Conservation (phyloP, 2,797 vertebrate species). For the Acrossocheilus fasciatus region DNA sequence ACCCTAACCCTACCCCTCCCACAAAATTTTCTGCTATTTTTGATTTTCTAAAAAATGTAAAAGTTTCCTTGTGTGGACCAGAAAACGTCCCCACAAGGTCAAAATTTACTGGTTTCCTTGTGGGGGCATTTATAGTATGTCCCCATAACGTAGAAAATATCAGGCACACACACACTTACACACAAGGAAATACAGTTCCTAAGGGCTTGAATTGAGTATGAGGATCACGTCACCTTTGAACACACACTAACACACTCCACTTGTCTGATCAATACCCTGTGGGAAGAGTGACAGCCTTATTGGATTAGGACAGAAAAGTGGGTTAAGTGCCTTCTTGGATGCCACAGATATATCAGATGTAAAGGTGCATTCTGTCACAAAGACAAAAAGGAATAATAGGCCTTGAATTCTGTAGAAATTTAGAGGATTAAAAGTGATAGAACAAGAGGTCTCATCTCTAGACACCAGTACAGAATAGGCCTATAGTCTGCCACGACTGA, state of each 20-base stretch:
- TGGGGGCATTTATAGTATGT: neutral
- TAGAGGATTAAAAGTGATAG: neutral
- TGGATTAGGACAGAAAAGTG: conserved; percentile 45
- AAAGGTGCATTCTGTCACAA: neutral
- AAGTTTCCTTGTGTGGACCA: neutral
- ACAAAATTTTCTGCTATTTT: neutral
- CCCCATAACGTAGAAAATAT: neutral
- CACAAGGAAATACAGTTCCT: neutral
- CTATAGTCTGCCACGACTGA: neutral
- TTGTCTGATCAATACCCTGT: conserved; percentile 22
- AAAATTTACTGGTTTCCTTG: neutral
- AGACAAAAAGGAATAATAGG: neutral
- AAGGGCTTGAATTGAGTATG: neutral
- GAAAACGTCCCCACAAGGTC: neutral
- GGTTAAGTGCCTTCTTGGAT: conserved; percentile 41
- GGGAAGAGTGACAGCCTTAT: conserved; percentile 30
- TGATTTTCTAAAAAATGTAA: neutral
- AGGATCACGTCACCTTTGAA: conserved; percentile 13
- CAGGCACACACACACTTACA: neutral
- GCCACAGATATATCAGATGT: conserved; percentile 6
- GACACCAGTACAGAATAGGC: neutral
- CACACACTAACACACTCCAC: conserved; percentile 3
- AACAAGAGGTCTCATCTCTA: neutral
- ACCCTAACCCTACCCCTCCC: neutral
- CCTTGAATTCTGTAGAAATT: neutral